Evolutionary conservation across 1,140 invertebrate genomes (phyloP).

Genomic region (Drosophila erecta): DNA sequence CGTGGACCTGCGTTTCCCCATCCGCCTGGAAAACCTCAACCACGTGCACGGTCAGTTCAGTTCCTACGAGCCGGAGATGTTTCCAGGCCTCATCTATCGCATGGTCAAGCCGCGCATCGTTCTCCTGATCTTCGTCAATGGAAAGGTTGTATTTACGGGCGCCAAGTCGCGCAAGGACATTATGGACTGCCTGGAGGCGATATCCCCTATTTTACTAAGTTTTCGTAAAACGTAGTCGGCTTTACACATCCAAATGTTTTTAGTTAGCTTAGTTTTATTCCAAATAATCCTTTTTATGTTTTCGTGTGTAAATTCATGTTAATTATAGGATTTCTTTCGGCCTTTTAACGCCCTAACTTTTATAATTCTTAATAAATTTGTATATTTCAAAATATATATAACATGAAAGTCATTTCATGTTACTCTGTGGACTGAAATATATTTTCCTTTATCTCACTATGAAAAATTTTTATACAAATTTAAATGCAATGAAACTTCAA

Average conservation of each 20-base stretch:
- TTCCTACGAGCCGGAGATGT: conserved; percentile 96
- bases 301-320: too few relatives aligned
- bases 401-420: too few relatives aligned
- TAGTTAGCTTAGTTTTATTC: conserved; percentile 9
- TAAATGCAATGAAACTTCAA: too few relatives aligned
- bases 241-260: neutral
- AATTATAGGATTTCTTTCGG: too few relatives aligned
- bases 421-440: too few relatives aligned
- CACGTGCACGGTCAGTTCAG: conserved; percentile 98
- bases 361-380: too few relatives aligned
- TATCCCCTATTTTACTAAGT: conserved; percentile 98
- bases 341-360: too few relatives aligned
- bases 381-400: too few relatives aligned
- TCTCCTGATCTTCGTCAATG: conserved; percentile 98
- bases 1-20: conserved; percentile 98
- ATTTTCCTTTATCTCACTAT: too few relatives aligned
- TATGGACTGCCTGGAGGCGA: conserved; percentile 97
- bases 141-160: conserved; percentile 98
- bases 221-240: conserved; percentile 91
- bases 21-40: conserved; percentile 97
- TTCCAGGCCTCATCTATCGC: conserved; percentile 98
- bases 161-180: conserved; percentile 97
- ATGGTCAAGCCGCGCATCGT: conserved; percentile 98
- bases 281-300: neutral
- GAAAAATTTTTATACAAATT: too few relatives aligned